Base-by-base conservation (phyloP, 2,797 vertebrate genomes). In the Girardinus metallicus region DNA sequence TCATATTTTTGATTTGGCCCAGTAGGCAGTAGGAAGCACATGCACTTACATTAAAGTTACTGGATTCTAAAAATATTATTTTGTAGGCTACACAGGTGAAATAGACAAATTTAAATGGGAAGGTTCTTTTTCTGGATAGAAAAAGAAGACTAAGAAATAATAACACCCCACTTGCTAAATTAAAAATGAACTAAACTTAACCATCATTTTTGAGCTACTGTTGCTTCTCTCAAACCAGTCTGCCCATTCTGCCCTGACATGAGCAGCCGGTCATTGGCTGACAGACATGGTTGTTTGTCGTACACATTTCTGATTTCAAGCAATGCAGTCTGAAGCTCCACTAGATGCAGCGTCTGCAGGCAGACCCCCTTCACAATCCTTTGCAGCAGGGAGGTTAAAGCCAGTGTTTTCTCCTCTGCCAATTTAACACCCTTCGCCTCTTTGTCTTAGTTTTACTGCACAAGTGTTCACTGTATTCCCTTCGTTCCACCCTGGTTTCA, bases 401-500 rank as follows among this genome's bases (percentile, higher is more conserved):
- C 68, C 23, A 44, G 10, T 44, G 68, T 34, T n/a, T 55, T 39
- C 39, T 77, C 75, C 60, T 73, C 53, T 75, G 18, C 31, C 70
- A 66, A 5, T 68, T 84, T 87, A 44, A 43, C 49, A 60, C 46
- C 39, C 66, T 75, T 75, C n/a, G 44, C 62, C 47, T 73, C 75
- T 91, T 88, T 88, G 80, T 88, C 75, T 78, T 81, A 77, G 44
- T 87, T 93, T 93, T 82, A 92, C 86, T 86, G 71, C 86, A 88
- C 82, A 47, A 79, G 81, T 76, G 91, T 88, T 90, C 78, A 74
- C 87, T 82, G 87, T 90, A 82, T 89, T 88, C 80, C 85, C 88
- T n/a, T 75, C 62, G 78, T 53, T 76, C 86, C 74, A 80, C 84
- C 88, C 79, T 49, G 84, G 76, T 85, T 86, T 79, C 62, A 49